Conservation (phyloP, 2,888 invertebrate genomes). For the Chymomyza fuscimana region DNA sequence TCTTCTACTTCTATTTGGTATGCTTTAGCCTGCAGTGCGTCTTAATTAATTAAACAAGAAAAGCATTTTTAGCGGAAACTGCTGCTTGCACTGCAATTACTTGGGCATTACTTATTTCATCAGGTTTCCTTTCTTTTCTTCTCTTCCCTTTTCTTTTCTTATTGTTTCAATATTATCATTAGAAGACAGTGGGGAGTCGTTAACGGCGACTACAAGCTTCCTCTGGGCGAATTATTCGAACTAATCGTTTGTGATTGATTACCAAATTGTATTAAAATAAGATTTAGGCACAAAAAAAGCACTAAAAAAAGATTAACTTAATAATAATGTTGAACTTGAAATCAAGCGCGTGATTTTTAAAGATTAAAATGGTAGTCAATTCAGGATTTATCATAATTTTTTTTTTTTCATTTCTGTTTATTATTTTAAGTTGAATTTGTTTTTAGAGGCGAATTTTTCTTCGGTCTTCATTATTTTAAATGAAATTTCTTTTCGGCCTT, state of each 20-base stretch:
- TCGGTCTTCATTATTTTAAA: too few relatives aligned
- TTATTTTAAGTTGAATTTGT: too few relatives aligned
- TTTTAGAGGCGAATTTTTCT: too few relatives aligned
- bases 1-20: neutral
- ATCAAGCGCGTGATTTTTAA: too few relatives aligned
- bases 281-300: neutral
- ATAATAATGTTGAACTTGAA: too few relatives aligned
- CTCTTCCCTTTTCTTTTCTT: neutral
- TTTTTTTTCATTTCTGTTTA: too few relatives aligned
- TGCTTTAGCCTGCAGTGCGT: conserved; percentile 17
- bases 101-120: neutral
- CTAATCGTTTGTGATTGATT: neutral
- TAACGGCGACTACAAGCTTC: neutral
- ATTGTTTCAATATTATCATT: conserved; percentile 1
- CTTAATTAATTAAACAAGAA: conserved; percentile 64
- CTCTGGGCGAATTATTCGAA: neutral
- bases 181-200: conserved; percentile 1
- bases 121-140: neutral
- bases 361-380: too few relatives aligned
- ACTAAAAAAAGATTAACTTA: neutral
- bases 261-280: neutral
- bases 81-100: conserved; percentile 38
- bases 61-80: conserved; percentile 39
- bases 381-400: too few relatives aligned
- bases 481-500: too few relatives aligned